Conservation (phyloP, 2,888 invertebrate species). For the Hemicrepidius hirtus region DNA sequence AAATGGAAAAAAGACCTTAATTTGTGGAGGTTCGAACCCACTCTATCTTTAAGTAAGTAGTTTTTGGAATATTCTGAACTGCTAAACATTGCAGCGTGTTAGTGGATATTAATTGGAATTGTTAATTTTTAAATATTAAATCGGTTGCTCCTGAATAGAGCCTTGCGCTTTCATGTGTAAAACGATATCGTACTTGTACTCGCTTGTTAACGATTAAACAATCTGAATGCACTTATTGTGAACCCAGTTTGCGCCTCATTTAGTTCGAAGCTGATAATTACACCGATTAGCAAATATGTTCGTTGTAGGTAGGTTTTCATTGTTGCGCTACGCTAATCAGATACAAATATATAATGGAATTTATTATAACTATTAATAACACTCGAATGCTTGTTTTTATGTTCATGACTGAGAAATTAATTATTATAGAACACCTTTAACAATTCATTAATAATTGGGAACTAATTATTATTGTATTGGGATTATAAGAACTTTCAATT, state of each 20-base stretch:
- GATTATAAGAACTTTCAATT: too few relatives aligned
- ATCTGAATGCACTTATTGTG: constrained; percentile 37
- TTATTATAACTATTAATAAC: neutral
- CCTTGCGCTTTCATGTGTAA: constrained; percentile 47
- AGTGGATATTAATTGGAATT: too few relatives aligned
- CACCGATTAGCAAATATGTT: constrained; percentile 3
- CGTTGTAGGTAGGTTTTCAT: constrained; percentile 11
- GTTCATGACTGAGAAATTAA: neutral
- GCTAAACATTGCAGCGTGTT: too few relatives aligned
- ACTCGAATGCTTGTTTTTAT: neutral
- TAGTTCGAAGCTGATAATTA: constrained; percentile 26
- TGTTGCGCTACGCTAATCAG: constrained; percentile 13
- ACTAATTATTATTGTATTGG: too few relatives aligned
- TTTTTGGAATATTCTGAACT: too few relatives aligned
- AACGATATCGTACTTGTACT: constrained; percentile 43
- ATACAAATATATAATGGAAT: constrained; percentile 5
- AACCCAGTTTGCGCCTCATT: constrained; percentile 27
- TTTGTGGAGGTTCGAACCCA: too few relatives aligned
- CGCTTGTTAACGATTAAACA: constrained; percentile 33
- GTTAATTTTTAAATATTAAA: neutral
- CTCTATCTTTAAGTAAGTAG: too few relatives aligned
- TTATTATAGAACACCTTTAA: too few relatives aligned
- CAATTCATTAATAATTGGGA: too few relatives aligned
- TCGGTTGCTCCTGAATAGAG: constrained; percentile 30
- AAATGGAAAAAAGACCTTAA: too few relatives aligned